Base-by-base conservation (phyloP, 92 coral and sea anemone species). In the Epizoanthus illoricatus region DNA sequence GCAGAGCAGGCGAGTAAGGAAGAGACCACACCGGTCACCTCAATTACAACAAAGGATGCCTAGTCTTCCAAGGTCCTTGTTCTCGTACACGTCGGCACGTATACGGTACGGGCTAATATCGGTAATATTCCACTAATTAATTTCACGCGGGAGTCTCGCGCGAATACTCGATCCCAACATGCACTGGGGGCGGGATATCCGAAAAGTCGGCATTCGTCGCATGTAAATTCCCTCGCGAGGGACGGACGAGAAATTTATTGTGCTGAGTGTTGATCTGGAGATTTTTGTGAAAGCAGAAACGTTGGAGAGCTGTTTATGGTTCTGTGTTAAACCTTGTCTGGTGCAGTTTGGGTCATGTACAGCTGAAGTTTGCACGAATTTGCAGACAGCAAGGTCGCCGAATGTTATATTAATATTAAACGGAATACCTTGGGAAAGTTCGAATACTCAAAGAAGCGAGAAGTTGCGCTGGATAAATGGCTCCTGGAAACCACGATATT, bases 131-230 rank as follows among this genome's bases (percentile, higher is more conserved):
- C 63, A 15, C 20, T 19, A 18, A 18, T 61, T 11, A n/a, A 12
- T 33, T 43, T 68, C 73, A 33, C 73, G 70, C 71, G 71, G 59
- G 82, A 45, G 12, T 78, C 71, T 70, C 70, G 55, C 71, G 71
- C 24, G 58, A 28, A 42, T 63, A 0, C 40, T 33, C 0, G 47
- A 42, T 42, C 59, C 82, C 82, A 78, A 21, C 71, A 63, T 78
- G 82, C 82, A 78, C n/a, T 59, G 71, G 82, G 59, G 47, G 21
- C 57, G 82, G 59, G 49, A 20, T 18, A 40, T 36, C 63, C 42
- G 45, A 74, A 74, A 74, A 59, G 62, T 60, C 81, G 81, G 71
- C 71, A 61, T 76, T 76, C 57, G 70, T 19, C 71, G 71, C 63
- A 40, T 60, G 81, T 60, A 76, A 76, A 59, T 76, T 76, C 42